Evolutionary conservation across 2,113 vertebrate species (phyloP).

Genomic region (Odontophorus gujanensis): DNA sequence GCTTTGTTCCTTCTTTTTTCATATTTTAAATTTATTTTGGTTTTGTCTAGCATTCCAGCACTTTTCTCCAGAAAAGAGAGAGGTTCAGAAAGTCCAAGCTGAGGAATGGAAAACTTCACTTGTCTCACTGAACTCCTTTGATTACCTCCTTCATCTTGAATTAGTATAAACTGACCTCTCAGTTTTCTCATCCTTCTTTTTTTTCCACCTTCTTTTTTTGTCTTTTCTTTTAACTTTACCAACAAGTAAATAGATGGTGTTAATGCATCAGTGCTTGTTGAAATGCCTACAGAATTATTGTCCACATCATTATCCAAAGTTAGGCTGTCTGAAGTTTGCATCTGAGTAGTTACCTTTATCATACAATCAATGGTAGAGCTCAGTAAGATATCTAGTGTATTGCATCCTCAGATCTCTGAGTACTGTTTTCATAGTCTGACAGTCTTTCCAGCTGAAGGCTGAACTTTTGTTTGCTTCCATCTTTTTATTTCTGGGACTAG

Average conservation of each 20-base stretch:
- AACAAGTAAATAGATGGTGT: background rate
- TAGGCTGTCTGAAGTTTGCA: background rate
- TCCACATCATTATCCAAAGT: background rate
- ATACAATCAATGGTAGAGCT: background rate
- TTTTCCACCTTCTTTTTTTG: too few relatives aligned
- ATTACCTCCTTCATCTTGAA: background rate
- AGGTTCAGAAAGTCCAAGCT: background rate
- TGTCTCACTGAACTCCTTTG: background rate
- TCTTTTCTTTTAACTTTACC: background rate
- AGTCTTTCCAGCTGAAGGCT: background rate
- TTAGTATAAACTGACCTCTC: background rate
- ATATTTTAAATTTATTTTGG: background rate
- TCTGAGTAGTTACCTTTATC: background rate
- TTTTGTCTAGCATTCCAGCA: background rate
- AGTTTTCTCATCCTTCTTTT: background rate
- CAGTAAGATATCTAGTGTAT: background rate
- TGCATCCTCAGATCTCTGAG: background rate
- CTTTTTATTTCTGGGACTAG: background rate
- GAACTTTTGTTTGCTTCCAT: background rate
- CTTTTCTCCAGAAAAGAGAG: background rate
- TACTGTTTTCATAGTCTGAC: background rate
- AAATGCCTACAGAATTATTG: background rate
- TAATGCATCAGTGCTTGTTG: background rate
- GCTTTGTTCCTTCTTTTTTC: background rate
- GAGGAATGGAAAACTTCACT: background rate